Percentiles rank a stretch among this genome's conserved stretches.
Evolutionary conservation across 2,888 invertebrate species (phyloP).

Genomic region (Trissolcus japonicus): DNA sequence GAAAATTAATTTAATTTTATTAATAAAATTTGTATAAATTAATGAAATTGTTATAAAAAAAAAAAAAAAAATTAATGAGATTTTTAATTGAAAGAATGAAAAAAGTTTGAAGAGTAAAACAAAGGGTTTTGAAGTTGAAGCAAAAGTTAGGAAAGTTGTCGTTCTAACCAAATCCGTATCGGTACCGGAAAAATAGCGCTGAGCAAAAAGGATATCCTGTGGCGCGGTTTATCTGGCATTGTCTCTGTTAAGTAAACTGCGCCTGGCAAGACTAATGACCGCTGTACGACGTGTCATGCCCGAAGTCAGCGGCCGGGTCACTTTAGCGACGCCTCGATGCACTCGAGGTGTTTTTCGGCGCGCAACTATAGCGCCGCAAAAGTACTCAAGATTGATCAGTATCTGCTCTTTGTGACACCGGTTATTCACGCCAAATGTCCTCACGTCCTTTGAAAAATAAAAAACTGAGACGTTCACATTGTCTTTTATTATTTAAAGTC

Average conservation of each 20-base stretch:
- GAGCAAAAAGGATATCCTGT: conserved; percentile 69
- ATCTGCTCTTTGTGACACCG: conserved; percentile 57
- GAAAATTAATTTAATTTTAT: too few relatives aligned
- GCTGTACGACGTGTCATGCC: conserved; percentile 34
- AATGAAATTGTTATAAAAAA: too few relatives aligned
- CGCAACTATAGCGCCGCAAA: conserved; percentile 59
- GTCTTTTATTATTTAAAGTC: neutral
- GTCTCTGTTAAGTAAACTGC: conserved; percentile 60
- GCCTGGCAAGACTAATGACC: conserved; percentile 63
- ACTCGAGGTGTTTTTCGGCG: conserved; percentile 66
- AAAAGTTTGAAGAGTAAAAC: too few relatives aligned
- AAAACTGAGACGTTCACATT: conserved; percentile 34
- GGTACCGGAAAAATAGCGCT: conserved; percentile 46
- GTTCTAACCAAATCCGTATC: too few relatives aligned
- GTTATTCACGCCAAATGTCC: conserved; percentile 54
- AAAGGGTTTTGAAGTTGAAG: too few relatives aligned
- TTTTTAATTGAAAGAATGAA: too few relatives aligned
- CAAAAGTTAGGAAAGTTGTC: too few relatives aligned
- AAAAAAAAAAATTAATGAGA: too few relatives aligned
- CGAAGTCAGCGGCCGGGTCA: conserved; percentile 61
- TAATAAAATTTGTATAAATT: too few relatives aligned
- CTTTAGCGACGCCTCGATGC: conserved; percentile 67
- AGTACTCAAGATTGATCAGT: conserved; percentile 50
- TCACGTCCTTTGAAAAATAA: conserved; percentile 46
- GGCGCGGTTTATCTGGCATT: conserved; percentile 50